phyloP scores from a whole-genome alignment of 2,113 vertebrate species.

The Leptobrachium leishanense region DNA sequence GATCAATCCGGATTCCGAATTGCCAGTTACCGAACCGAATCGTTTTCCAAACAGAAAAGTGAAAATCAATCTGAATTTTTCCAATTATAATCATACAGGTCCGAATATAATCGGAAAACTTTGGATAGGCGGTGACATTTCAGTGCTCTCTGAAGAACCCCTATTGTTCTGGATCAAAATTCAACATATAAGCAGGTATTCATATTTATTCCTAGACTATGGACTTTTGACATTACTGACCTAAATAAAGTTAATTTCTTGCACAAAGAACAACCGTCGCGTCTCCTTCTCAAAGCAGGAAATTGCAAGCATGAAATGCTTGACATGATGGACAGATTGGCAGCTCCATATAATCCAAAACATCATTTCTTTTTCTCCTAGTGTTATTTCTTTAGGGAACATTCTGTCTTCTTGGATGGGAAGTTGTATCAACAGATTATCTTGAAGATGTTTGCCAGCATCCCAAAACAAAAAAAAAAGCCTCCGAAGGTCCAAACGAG shows the following conservation, averaged over 20 bases:
- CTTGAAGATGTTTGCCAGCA: constrained; percentile 33
- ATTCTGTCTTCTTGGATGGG: constrained; percentile 45
- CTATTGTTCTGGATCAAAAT: too few relatives aligned
- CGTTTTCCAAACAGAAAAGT: too few relatives aligned
- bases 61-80: too few relatives aligned
- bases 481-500: constrained; percentile 16
- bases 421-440: constrained; percentile 45
- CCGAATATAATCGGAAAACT: too few relatives aligned
- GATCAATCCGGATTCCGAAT: too few relatives aligned
- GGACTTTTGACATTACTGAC: too few relatives aligned
- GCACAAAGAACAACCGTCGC: neutral
- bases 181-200: too few relatives aligned
- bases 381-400: constrained; percentile 49
- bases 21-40: too few relatives aligned
- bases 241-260: constrained; percentile 1
- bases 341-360: constrained; percentile 44
- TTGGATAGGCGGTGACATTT: too few relatives aligned
- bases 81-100: too few relatives aligned
- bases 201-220: too few relatives aligned
- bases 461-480: neutral
- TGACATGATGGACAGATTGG: constrained; percentile 46
- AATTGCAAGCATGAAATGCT: constrained; percentile 40
- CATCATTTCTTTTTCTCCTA: constrained; percentile 39
- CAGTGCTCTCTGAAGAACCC: too few relatives aligned
- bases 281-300: constrained; percentile 24